Evolutionary conservation across 2,113 vertebrate species (phyloP).

Genomic region (Seriola dumerili): DNA sequence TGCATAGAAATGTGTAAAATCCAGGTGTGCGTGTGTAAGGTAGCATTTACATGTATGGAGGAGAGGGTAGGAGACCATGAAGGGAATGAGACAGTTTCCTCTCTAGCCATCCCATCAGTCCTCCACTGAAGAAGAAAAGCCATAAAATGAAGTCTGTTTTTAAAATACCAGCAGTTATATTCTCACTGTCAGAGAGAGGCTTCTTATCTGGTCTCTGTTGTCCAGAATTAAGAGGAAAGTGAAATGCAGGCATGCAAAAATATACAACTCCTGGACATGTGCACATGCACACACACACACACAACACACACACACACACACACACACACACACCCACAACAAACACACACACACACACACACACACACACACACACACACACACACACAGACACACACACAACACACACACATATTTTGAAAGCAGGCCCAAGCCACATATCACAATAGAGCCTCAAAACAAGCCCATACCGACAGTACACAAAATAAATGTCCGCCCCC

Average conservation of each 20-base stretch:
- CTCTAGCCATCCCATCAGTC: neutral
- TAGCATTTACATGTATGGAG: neutral
- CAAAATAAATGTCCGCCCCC: neutral
- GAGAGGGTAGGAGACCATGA: neutral
- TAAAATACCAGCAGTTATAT: slow-evolving; percentile 35
- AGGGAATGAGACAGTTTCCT: neutral
- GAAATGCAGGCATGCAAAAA: slow-evolving; percentile 16
- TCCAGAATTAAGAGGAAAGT: slow-evolving; percentile 31
- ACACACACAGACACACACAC: too few species aligned
- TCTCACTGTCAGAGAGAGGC: neutral
- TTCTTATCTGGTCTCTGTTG: slow-evolving; percentile 37
- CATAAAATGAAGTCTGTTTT: slow-evolving; percentile 31
- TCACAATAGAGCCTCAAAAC: neutral
- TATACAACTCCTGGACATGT: slow-evolving; percentile 8
- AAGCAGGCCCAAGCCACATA: neutral
- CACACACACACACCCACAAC: too few species aligned
- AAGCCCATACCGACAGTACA: neutral
- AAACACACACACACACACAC: too few species aligned
- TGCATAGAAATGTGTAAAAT: neutral
- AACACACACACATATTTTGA: too few species aligned
- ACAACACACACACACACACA: too few species aligned
- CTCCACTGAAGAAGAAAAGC: slow-evolving; percentile 22
- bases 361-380: too few species aligned
- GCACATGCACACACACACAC: neutral
- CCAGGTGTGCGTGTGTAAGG: neutral